Evolutionary conservation across 2,888 invertebrate genomes (phyloP), one percentile per base, ranked within the genome.

Genomic region (Panopea generosa): DNA sequence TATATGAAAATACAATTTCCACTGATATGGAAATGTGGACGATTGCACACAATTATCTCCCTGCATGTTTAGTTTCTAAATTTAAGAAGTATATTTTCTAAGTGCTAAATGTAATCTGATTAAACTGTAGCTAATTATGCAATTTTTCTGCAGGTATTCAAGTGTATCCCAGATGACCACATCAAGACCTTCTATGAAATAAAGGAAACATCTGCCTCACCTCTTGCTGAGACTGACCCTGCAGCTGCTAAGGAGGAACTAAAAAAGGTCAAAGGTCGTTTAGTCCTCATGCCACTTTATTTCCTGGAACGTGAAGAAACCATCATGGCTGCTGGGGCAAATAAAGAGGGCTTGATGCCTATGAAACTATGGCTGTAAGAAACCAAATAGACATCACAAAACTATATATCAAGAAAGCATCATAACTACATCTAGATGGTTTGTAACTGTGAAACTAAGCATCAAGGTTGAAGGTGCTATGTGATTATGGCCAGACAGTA

Each of bases 231-330:
- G 70, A 94, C 94, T 0, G 96, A 98, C 91, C 95, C 96, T 6
- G 94, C 94, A 14, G 93, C 95, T 62, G 97, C 98, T 2, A 81
- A 84, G 22, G 81, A 89, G 16, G 94, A 95, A 84, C 94, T 97
- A 80, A 94, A 95, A 83, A 95, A 95, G 87, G 95, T 98, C 71
- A 93, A 96, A 95, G 99, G 98, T 0, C 95, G 96, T 92, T 91
- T 99, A 69, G 99, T 99, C 0, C 95, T 97, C 84, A 94, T 98
- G 91, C 99, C 99, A 0, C 93, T 98, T 61, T 94, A 96, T 73
- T 99, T 99, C 93, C 94, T 99, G n/a, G 95, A 95, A 88, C 95
- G 96, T 84, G 98, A 98, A 93, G 95, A 95, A 50, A 94, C 98
- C 50, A 96, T 96, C 20, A 98, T 98, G 7, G 95, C 95, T 62